These are phyloP conservation scores for Neodiprion lecontei DNA, from an alignment of 1,140 invertebrate species.

Conservation along the genomic window DNA sequence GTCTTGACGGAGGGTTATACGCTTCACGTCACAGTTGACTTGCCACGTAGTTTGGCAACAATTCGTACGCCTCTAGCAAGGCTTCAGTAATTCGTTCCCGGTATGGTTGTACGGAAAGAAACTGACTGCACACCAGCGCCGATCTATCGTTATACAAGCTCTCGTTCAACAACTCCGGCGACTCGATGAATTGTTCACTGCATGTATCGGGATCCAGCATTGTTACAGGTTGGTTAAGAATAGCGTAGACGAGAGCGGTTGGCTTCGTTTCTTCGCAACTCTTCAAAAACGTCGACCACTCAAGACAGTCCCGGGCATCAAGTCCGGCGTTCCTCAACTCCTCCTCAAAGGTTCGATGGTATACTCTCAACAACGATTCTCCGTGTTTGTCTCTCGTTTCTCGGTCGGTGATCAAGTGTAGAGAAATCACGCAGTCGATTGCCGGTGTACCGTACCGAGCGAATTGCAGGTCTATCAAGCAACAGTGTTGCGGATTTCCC, in stretches of 20 bases:
- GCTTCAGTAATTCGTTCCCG: constrained; percentile 37
- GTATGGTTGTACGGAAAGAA: constrained; percentile 31
- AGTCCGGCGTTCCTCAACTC: constrained; percentile 31
- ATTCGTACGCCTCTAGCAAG: constrained; percentile 39
- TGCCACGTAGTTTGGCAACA: not conserved
- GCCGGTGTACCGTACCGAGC: constrained; percentile 64
- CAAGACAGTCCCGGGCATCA: constrained; percentile 31
- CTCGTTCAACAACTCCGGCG: constrained; percentile 33
- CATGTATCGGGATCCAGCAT: constrained; percentile 35
- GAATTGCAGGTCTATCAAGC: constrained; percentile 71
- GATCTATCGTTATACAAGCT: constrained; percentile 43
- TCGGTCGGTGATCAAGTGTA: constrained; percentile 45
- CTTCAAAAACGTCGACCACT: constrained; percentile 38
- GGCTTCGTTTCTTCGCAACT: constrained; percentile 26
- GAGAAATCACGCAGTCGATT: constrained; percentile 60
- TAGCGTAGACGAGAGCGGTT: constrained; percentile 37
- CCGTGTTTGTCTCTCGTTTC: constrained; percentile 33
- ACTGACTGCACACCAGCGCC: constrained; percentile 36
- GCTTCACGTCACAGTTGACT: too few relatives aligned
- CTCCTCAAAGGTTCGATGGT: constrained; percentile 34
- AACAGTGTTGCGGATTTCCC: constrained; percentile 51
- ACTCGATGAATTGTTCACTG: constrained; percentile 39
- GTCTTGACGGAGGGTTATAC: too few relatives aligned
- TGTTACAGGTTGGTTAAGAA: constrained; percentile 45
- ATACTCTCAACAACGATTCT: constrained; percentile 36